These are phyloP conservation scores for Thereva unica DNA, from an alignment of 2,888 invertebrate species.

Conservation along the genomic window DNA sequence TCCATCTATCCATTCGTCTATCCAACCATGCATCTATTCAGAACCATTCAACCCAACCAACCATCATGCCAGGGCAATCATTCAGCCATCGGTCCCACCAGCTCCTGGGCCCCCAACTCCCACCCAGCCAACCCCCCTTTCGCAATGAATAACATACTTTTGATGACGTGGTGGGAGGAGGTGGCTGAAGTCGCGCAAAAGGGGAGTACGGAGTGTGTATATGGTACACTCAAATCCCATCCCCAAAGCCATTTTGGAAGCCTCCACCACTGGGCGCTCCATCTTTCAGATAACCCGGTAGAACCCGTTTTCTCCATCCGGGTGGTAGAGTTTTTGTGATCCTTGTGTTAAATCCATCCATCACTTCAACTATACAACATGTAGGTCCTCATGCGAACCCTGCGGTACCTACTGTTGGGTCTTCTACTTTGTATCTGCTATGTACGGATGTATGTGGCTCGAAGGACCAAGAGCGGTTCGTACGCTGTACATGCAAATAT, in stretches of 20 bases:
- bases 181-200: background rate
- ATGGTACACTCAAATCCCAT: constrained; percentile 13
- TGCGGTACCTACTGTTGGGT: constrained; percentile 20
- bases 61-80: constrained; percentile 41
- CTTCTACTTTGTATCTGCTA: constrained; percentile 33
- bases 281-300: constrained; percentile 33
- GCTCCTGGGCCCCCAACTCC: background rate
- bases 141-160: constrained; percentile 40
- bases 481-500: constrained; percentile 4
- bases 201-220: background rate
- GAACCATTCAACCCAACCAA: constrained; percentile 42
- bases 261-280: constrained; percentile 14
- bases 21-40: constrained; percentile 40
- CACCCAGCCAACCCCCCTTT: constrained; percentile 21
- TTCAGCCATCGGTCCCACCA: constrained; percentile 37
- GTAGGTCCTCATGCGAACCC: constrained; percentile 32
- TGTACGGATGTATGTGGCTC: constrained; percentile 21
- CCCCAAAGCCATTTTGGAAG: constrained; percentile 4
- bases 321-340: constrained; percentile 28
- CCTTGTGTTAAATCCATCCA: constrained; percentile 40
- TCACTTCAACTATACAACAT: constrained; percentile 36
- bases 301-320: constrained; percentile 18
- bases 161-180: background rate
- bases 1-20: constrained; percentile 40
- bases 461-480: constrained; percentile 7